Percentiles rank a stretch among this genome's conserved stretches.
Conservation (phyloP, 2,888 invertebrate genomes). For the Dicycla oo region DNA sequence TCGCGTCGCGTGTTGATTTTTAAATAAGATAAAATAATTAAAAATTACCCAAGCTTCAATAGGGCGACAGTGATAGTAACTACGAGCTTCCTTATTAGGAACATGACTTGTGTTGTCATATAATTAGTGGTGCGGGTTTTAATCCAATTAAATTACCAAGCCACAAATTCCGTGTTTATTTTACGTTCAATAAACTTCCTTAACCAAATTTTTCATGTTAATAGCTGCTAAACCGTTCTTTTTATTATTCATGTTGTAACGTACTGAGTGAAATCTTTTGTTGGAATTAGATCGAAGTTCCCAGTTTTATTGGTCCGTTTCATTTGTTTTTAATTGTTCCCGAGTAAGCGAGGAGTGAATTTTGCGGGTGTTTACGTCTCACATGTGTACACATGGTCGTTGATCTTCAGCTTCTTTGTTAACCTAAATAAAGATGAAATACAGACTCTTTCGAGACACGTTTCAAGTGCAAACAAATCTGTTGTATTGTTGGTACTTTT, state of each 20-base stretch:
- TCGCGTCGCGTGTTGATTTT: slow-evolving; percentile 26
- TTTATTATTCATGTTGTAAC: background rate
- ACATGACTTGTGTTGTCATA: slow-evolving; percentile 64
- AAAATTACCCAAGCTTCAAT: slow-evolving; percentile 53
- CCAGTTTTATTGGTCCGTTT: slow-evolving; percentile 58
- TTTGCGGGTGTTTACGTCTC: slow-evolving; percentile 76
- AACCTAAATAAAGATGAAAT: slow-evolving; percentile 58
- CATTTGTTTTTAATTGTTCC: slow-evolving; percentile 66
- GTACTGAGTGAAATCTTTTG: slow-evolving; percentile 11
- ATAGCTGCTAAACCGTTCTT: background rate
- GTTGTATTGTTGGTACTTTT: slow-evolving; percentile 41
- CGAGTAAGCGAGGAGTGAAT: slow-evolving; percentile 60
- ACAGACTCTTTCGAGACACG: slow-evolving; percentile 43
- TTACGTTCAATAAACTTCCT: slow-evolving; percentile 61
- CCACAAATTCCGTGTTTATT: slow-evolving; percentile 72
- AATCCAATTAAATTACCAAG: slow-evolving; percentile 77
- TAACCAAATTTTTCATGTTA: slow-evolving; percentile 49
- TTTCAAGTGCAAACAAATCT: slow-evolving; percentile 51
- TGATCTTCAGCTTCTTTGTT: slow-evolving; percentile 41
- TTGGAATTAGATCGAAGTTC: slow-evolving; percentile 40
- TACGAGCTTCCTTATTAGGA: slow-evolving; percentile 66
- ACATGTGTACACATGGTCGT: slow-evolving; percentile 70
- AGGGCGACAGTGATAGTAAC: slow-evolving; percentile 61
- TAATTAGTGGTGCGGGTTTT: slow-evolving; percentile 83
- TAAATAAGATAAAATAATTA: slow-evolving; percentile 47